Evolutionary conservation across 1,140 invertebrate genomes (phyloP).

Genomic region (Drosophila nasuta): DNA sequence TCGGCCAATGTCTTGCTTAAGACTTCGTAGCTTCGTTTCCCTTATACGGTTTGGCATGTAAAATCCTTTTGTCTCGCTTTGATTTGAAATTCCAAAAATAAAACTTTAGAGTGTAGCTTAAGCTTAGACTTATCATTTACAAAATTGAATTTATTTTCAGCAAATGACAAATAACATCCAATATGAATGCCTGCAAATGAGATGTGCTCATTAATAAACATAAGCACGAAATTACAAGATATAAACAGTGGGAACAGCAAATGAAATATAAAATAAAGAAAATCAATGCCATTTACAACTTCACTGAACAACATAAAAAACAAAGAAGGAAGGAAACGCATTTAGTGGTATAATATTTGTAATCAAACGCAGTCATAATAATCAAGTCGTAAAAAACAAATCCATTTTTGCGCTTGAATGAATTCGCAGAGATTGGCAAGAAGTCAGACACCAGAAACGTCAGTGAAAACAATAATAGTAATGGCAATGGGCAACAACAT

Average conservation of each 20-base stretch:
- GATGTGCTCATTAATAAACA: slow-evolving; percentile 77
- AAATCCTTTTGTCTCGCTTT: slow-evolving; percentile 14
- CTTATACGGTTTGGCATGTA: not conserved
- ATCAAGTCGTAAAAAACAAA: slow-evolving; percentile 83
- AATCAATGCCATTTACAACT: slow-evolving; percentile 72
- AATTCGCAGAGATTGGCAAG: slow-evolving; percentile 31
- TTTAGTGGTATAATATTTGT: slow-evolving; percentile 71
- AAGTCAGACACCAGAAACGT: slow-evolving; percentile 17
- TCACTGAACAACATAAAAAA: slow-evolving; percentile 55
- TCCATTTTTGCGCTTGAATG: slow-evolving; percentile 81
- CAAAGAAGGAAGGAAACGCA: slow-evolving; percentile 23
- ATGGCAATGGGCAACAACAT: slow-evolving; percentile 61
- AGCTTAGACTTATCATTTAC: not conserved
- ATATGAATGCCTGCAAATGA: slow-evolving; percentile 41
- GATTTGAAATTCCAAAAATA: slow-evolving; percentile 45
- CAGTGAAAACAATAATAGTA: slow-evolving; percentile 76
- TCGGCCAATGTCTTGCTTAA: not conserved
- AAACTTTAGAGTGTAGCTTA: slow-evolving; percentile 29
- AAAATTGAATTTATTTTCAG: not conserved
- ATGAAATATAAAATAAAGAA: slow-evolving; percentile 44
- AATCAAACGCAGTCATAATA: slow-evolving; percentile 83
- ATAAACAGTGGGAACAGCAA: slow-evolving; percentile 24
- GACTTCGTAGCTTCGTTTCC: not conserved
- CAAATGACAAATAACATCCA: no score
- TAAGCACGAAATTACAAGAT: slow-evolving; percentile 60